phyloP scores from a whole-genome alignment of 1,140 invertebrate genomes.

The Apis laboriosa region DNA sequence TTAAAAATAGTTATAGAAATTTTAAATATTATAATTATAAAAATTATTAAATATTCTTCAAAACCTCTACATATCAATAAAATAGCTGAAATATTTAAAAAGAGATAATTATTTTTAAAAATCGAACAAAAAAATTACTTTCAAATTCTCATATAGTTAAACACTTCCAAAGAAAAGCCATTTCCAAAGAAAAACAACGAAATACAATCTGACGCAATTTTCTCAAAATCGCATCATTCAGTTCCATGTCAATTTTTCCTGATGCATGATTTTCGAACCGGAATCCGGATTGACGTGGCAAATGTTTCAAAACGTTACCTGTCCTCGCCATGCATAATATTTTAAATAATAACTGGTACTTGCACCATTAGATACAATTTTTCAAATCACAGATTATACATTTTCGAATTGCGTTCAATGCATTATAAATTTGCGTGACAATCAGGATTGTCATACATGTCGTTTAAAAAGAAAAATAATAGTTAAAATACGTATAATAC shows the following conservation, averaged over 20 bases:
- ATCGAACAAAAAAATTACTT: neutral
- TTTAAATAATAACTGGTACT: too few species aligned
- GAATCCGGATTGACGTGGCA: neutral
- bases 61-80: neutral
- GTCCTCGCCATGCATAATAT: neutral
- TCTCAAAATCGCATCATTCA: neutral
- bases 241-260: neutral
- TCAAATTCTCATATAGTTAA: neutral
- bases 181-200: neutral
- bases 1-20: too few species aligned
- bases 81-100: neutral
- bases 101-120: neutral
- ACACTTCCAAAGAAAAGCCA: too few species aligned
- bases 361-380: neutral
- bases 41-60: too few species aligned
- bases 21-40: too few species aligned
- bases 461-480: neutral
- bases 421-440: neutral
- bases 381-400: neutral
- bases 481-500: too few species aligned
- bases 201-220: slow-evolving; percentile 5
- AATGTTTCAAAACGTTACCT: slow-evolving; percentile 6
- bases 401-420: too few species aligned
- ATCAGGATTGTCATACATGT: neutral
- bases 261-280: slow-evolving; percentile 4